Percentiles rank a stretch among this genome's conserved stretches.
phyloP scores from a whole-genome alignment of 2,797 vertebrate genomes.

The Danio jaintianensis region DNA sequence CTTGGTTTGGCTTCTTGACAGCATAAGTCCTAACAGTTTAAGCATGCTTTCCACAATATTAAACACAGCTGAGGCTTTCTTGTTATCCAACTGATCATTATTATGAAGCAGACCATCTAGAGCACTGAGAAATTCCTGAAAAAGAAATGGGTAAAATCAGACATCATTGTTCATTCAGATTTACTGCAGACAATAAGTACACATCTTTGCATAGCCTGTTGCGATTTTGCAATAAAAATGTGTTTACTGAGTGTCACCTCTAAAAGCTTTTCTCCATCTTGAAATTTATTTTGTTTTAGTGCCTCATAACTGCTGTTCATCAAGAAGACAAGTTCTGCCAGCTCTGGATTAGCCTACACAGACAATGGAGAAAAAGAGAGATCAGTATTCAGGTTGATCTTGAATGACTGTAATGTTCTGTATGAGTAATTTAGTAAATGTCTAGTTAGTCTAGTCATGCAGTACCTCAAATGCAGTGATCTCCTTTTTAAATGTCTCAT shows the following conservation, averaged over 20 bases:
- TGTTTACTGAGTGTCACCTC: conserved; percentile 62
- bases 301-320: conserved; percentile 58
- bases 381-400: not conserved
- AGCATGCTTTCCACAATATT: conserved; percentile 65
- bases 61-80: conserved; percentile 69
- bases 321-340: not conserved
- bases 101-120: conserved; percentile 66
- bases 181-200: no score
- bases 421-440: not conserved
- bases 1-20: conserved; percentile 7
- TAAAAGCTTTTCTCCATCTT: conserved; percentile 55
- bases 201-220: not conserved
- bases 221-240: conserved; percentile 27
- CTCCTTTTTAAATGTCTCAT: not conserved
- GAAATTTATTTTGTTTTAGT: conserved; percentile 37
- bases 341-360: conserved; percentile 46
- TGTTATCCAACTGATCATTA: conserved; percentile 54
- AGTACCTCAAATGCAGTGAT: not conserved
- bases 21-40: conserved; percentile 61
- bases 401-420: not conserved
- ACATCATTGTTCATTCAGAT: not conserved
- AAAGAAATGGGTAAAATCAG: conserved; percentile 29
- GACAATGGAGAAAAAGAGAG: conserved; percentile 12
- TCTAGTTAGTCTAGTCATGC: not conserved
- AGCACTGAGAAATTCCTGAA: conserved; percentile 64